These are phyloP conservation scores for Oncorhynchus nerka DNA, from an alignment of 2,113 vertebrate genomes.

Conservation along the genomic window DNA sequence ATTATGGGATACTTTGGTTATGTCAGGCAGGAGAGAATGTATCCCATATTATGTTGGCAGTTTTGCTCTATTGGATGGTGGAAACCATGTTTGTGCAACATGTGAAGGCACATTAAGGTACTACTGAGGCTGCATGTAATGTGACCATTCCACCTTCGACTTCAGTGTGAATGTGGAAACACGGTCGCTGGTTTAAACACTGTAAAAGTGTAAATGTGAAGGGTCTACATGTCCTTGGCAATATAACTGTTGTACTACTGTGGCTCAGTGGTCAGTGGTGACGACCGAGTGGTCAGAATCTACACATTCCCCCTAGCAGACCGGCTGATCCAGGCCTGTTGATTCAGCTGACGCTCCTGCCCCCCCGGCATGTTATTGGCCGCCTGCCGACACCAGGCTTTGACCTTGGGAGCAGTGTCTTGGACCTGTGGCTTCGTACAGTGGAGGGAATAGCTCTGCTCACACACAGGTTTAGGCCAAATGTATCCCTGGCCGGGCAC, in stretches of 20 bases:
- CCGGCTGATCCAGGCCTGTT: slow-evolving; percentile 69
- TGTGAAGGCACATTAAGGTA: not conserved
- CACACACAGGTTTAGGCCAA: slow-evolving; percentile 13
- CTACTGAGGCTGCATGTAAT: slow-evolving; percentile 2
- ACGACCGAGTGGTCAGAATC: slow-evolving; percentile 46
- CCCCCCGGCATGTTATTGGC: slow-evolving; percentile 48
- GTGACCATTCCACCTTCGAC: slow-evolving; percentile 8
- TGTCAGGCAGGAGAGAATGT: no score
- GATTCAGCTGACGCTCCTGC: slow-evolving; percentile 66
- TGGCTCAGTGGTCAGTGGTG: slow-evolving; percentile 14
- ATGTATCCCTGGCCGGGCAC: slow-evolving; percentile 12
- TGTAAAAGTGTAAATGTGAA: slow-evolving; percentile 52
- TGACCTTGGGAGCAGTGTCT: slow-evolving; percentile 67
- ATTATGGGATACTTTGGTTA: no score
- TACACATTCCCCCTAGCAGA: slow-evolving; percentile 49
- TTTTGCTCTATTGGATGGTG: not conserved
- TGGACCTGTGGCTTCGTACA: slow-evolving; percentile 23
- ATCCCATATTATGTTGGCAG: not conserved
- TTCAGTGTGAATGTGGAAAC: slow-evolving; percentile 48
- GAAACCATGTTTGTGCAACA: not conserved
- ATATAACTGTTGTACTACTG: slow-evolving; percentile 22
- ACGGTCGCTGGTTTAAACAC: slow-evolving; percentile 17
- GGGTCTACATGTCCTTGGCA: slow-evolving; percentile 26
- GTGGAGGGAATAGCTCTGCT: slow-evolving; percentile 24
- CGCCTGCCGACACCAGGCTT: slow-evolving; percentile 33